phyloP scores from a whole-genome alignment of 2,113 vertebrate genomes.

The Madoqua kirkii region DNA sequence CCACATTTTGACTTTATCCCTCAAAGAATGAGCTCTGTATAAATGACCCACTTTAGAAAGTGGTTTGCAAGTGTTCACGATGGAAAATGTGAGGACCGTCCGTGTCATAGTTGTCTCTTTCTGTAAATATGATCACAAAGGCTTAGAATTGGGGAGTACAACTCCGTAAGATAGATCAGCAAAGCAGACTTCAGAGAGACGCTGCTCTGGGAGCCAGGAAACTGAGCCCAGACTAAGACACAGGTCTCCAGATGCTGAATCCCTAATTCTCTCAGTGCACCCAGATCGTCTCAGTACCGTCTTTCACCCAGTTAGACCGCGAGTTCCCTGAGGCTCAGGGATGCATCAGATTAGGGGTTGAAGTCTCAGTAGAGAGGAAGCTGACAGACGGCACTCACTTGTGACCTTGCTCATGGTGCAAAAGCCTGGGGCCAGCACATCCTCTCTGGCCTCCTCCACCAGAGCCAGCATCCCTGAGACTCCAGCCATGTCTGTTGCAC shows the following conservation, averaged over 20 bases:
- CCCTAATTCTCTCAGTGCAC: not conserved
- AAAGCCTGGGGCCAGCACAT: not conserved
- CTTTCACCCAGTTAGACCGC: not conserved
- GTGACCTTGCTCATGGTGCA: not conserved
- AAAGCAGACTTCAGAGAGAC: not conserved
- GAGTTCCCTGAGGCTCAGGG: not conserved
- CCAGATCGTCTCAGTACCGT: not conserved
- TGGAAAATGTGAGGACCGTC: not conserved
- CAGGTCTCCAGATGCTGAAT: not conserved
- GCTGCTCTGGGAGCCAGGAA: not conserved
- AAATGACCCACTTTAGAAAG: conserved; percentile 9
- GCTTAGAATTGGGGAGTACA: not conserved
- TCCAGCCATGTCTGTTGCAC: not conserved
- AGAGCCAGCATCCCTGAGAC: not conserved
- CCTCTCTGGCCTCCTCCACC: not conserved
- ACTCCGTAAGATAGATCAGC: not conserved
- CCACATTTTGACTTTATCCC: not conserved
- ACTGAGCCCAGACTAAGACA: not conserved
- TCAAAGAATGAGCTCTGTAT: not conserved
- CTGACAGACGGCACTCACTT: not conserved
- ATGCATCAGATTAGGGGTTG: not conserved
- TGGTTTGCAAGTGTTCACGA: not conserved
- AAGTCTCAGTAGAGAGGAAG: not conserved
- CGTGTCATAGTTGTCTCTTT: not conserved
- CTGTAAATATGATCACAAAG: not conserved